Evolutionary conservation across 1,140 invertebrate genomes (phyloP).

Genomic region (Calliphora vicina): DNA sequence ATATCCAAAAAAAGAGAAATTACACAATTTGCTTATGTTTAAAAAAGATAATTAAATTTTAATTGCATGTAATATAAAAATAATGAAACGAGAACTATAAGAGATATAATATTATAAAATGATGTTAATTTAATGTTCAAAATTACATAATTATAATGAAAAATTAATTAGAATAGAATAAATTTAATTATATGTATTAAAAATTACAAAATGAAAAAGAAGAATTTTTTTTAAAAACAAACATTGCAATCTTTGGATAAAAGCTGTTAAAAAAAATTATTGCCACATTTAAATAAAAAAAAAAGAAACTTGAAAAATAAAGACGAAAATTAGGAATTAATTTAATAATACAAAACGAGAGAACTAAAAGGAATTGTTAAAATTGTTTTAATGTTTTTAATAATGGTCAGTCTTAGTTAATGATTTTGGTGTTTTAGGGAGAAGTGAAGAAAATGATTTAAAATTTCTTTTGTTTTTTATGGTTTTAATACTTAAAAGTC

Average conservation of each 20-base stretch:
- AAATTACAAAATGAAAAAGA: neutral
- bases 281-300: constrained; percentile 26
- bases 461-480: constrained; percentile 1
- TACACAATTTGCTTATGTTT: constrained; percentile 20
- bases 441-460: neutral
- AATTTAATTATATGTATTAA: neutral
- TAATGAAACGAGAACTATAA: neutral
- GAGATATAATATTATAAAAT: neutral
- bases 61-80: neutral
- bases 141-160: neutral
- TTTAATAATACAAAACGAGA: neutral
- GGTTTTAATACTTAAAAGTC: neutral
- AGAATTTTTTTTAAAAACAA: constrained; percentile 17
- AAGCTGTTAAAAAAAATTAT: constrained; percentile 24
- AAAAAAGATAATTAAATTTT: neutral
- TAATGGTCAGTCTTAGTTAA: constrained; percentile 29
- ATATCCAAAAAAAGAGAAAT: neutral
- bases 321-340: neutral
- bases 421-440: neutral
- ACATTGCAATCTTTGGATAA: constrained; percentile 34
- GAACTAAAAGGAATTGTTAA: neutral
- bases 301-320: neutral
- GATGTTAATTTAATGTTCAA: neutral
- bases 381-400: neutral
- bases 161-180: neutral